Evolutionary conservation across 2,113 vertebrate species (phyloP).

Genomic region (Tupaia chinensis): DNA sequence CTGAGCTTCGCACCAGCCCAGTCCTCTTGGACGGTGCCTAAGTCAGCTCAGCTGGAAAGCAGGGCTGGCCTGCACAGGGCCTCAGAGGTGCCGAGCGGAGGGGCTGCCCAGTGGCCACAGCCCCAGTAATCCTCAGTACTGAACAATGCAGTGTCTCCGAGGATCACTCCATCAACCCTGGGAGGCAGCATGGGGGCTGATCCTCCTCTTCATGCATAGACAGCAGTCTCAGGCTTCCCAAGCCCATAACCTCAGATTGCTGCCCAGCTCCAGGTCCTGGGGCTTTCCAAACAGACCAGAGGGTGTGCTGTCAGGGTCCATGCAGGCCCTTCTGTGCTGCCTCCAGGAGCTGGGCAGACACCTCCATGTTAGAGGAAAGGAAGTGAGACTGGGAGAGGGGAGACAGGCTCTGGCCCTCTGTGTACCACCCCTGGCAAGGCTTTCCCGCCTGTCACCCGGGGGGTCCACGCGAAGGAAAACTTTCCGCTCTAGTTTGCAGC

Average conservation of each 20-base stretch:
- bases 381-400: background rate
- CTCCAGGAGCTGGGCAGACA: background rate
- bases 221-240: background rate
- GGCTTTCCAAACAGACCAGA: background rate
- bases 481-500: constrained; percentile 63
- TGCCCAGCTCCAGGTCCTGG: background rate
- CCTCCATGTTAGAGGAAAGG: background rate
- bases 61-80: background rate
- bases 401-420: background rate
- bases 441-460: background rate
- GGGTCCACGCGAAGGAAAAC: constrained; percentile 20
- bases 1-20: background rate
- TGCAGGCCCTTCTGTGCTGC: background rate
- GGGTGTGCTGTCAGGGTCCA: no score
- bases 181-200: fast-evolving
- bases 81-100: background rate
- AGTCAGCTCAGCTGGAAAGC: background rate
- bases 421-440: background rate
- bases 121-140: no score
- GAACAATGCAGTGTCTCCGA: background rate
- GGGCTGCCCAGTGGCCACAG: background rate
- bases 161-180: fast-evolving
- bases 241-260: background rate
- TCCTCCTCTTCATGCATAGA: background rate
- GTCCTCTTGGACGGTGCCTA: background rate